These are phyloP conservation scores for Psococerastis gibbosa DNA, from an alignment of 2,888 invertebrate genomes.

Conservation along the genomic window DNA sequence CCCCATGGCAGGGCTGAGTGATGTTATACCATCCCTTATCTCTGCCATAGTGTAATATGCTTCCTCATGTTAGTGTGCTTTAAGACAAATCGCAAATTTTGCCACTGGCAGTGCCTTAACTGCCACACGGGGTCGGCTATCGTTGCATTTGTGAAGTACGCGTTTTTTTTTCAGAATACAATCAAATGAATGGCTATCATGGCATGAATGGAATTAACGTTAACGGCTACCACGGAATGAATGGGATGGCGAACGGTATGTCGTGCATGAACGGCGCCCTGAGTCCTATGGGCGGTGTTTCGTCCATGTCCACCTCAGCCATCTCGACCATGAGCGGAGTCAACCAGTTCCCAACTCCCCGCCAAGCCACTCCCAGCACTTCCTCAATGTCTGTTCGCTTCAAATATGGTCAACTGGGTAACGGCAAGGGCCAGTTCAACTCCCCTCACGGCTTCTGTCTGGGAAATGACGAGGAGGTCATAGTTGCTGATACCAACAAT, in stretches of 20 bases:
- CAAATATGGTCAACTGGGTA: conserved; percentile 73
- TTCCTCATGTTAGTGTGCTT: no score
- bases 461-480: conserved; percentile 86
- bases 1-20: no score
- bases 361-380: background rate
- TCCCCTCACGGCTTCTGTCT: conserved; percentile 95
- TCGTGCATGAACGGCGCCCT: background rate
- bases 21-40: no score
- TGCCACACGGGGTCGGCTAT: no score
- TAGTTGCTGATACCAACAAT: conserved; percentile 92
- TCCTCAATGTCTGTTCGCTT: background rate
- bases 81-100: no score
- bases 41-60: no score
- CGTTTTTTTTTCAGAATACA: background rate
- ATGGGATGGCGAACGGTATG: background rate
- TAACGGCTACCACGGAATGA: background rate
- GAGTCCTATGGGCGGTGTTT: background rate
- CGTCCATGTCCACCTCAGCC: background rate
- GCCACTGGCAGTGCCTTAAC: no score
- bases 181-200: background rate
- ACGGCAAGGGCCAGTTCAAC: conserved; percentile 85
- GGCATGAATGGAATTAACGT: background rate
- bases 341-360: conserved; percentile 1
- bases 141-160: no score
- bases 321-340: background rate